Evolutionary conservation across 2,888 invertebrate species (phyloP).

Genomic region (Hirtodrosophila alboralis): DNA sequence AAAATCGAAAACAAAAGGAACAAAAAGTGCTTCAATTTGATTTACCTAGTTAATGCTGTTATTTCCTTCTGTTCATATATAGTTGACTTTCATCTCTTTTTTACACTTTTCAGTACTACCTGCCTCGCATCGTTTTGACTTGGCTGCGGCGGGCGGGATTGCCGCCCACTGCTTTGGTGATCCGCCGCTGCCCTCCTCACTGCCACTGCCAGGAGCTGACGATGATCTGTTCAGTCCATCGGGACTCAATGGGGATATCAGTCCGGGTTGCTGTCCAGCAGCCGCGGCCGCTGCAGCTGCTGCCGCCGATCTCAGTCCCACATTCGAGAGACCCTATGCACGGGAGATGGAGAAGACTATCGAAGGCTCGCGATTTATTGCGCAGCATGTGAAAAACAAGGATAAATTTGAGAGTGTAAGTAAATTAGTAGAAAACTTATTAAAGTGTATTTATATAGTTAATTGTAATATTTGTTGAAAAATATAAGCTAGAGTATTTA

Average conservation of each 20-base stretch:
- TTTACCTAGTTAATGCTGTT: conserved; percentile 63
- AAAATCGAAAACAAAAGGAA: conserved; percentile 29
- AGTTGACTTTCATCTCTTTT: conserved; percentile 1
- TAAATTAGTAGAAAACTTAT: conserved; percentile 75
- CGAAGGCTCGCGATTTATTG: conserved; percentile 96
- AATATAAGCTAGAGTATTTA: too few species aligned
- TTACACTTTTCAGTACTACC: conserved; percentile 82
- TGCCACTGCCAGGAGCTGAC: conserved; percentile 90
- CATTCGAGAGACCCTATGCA: conserved; percentile 91
- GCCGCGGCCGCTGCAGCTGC: conserved; percentile 62
- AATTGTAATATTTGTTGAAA: too few species aligned
- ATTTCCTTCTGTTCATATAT: conserved; percentile 23
- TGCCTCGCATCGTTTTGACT: conserved; percentile 86
- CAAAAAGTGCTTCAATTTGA: conserved; percentile 56
- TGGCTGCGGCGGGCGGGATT: conserved; percentile 87
- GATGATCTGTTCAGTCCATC: conserved; percentile 93
- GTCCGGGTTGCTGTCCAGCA: conserved; percentile 85
- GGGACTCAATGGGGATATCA: conserved; percentile 85
- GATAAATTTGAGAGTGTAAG: conserved; percentile 97
- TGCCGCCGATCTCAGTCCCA: conserved; percentile 88
- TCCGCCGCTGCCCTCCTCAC: conserved; percentile 87
- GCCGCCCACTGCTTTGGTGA: conserved; percentile 88
- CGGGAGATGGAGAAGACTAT: conserved; percentile 96
- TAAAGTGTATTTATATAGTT: too few species aligned
- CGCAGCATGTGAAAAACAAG: conserved; percentile 97